These are phyloP conservation scores for Apotomis capreana DNA, from an alignment of 2,888 invertebrate genomes.

Conservation along the genomic window DNA sequence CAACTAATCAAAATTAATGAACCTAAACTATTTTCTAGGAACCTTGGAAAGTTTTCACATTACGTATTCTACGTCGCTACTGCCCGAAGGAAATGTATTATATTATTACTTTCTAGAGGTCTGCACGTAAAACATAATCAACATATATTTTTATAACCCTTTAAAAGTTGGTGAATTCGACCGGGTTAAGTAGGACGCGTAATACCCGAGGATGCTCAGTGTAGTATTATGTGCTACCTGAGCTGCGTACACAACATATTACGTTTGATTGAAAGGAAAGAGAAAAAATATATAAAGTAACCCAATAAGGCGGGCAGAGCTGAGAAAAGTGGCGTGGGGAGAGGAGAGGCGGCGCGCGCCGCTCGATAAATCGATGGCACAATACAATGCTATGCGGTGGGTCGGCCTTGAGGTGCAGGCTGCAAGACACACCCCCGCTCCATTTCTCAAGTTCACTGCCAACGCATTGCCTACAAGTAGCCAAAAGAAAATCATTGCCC, in stretches of 20 bases:
- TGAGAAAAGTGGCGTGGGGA: constrained; percentile 57
- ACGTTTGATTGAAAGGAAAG: constrained; percentile 42
- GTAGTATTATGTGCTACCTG: constrained; percentile 36
- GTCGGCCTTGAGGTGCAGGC: constrained; percentile 77
- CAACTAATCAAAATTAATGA: constrained; percentile 29
- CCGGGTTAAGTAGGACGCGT: constrained; percentile 9
- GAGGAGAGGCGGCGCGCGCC: constrained; percentile 75
- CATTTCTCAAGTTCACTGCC: constrained; percentile 79
- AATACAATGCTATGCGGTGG: constrained; percentile 75
- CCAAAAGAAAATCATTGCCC: constrained; percentile 47
- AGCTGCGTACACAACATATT: constrained; percentile 31
- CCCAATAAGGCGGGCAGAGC: constrained; percentile 54
- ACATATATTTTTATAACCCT: constrained; percentile 16
- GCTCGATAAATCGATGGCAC: constrained; percentile 81
- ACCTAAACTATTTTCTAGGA: background rate
- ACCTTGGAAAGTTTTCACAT: constrained; percentile 36
- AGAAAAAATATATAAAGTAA: constrained; percentile 47
- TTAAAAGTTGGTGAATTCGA: constrained; percentile 30
- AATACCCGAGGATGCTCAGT: constrained; percentile 28
- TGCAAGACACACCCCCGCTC: constrained; percentile 80
- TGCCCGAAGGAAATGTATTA: constrained; percentile 7
- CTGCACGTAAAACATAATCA: constrained; percentile 12
- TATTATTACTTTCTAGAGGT: constrained; percentile 14
- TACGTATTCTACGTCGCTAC: constrained; percentile 1
- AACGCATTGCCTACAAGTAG: constrained; percentile 58